A percentile compares a stretch with the other conserved stretches of the same genome.
These are phyloP conservation scores for Paradisaea rubra DNA, from an alignment of 2,113 vertebrate genomes.

Conservation along the genomic window DNA sequence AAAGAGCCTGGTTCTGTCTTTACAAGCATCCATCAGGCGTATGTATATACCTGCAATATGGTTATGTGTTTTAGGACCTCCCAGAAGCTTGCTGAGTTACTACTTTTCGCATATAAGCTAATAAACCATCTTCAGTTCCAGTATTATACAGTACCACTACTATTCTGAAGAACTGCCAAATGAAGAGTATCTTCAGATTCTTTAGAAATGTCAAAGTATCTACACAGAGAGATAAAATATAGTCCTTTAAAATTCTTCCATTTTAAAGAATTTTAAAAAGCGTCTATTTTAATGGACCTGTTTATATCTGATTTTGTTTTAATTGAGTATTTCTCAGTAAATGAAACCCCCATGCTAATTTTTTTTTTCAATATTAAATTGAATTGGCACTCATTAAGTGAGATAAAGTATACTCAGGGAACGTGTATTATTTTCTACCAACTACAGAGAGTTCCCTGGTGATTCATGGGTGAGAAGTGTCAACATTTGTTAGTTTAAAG, in stretches of 20 bases:
- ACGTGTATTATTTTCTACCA: neutral
- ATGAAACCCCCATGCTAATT: neutral
- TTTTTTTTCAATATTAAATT: neutral
- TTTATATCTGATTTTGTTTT: neutral
- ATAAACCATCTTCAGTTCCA: neutral
- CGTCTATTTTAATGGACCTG: too few relatives aligned
- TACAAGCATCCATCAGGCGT: neutral
- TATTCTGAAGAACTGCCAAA: neutral
- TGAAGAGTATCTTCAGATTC: neutral
- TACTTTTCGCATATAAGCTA: neutral
- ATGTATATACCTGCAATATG: rapidly evolving
- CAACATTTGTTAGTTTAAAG: neutral
- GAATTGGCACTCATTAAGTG: neutral
- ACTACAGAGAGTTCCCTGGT: neutral
- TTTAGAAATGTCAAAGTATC: neutral
- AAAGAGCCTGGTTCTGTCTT: neutral
- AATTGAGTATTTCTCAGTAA: neutral
- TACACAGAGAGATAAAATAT: neutral
- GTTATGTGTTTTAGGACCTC: neutral
- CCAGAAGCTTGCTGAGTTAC: neutral
- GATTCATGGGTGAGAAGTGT: neutral
- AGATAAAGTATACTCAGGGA: neutral
- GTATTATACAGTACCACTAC: neutral
- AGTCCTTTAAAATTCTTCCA: neutral
- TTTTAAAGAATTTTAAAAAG: neutral